Evolutionary conservation across 2,888 invertebrate species (phyloP).

Genomic region (Apoda limacodes): DNA sequence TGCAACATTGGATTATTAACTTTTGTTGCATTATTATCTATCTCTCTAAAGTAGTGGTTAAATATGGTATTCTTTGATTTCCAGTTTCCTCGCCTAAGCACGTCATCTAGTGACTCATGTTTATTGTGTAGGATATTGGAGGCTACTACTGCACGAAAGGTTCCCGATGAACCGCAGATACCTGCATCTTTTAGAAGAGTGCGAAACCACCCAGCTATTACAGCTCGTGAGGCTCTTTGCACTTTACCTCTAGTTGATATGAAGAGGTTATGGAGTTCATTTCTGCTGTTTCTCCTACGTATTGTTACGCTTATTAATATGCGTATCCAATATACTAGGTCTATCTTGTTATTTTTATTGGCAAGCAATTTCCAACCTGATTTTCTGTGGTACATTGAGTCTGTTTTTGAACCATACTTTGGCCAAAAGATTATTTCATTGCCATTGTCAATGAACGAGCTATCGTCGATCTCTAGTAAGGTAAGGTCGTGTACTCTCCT

Average conservation of each 20-base stretch:
- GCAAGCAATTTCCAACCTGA: slow-evolving; percentile 13
- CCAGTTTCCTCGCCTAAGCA: too few relatives aligned
- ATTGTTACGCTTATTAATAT: slow-evolving; percentile 1
- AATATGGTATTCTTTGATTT: too few relatives aligned
- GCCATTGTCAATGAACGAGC: too few relatives aligned
- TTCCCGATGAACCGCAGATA: too few relatives aligned
- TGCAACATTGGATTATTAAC: too few relatives aligned
- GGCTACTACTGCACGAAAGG: too few relatives aligned
- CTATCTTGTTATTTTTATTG: slow-evolving; percentile 4
- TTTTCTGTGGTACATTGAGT: slow-evolving; percentile 13
- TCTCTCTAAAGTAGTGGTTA: too few relatives aligned
- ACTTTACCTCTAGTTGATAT: slow-evolving; percentile 6
- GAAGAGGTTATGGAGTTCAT: slow-evolving; percentile 5
- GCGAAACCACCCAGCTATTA: slow-evolving; percentile 10
- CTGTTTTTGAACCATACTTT: slow-evolving; percentile 20
- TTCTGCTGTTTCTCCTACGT: slow-evolving; percentile 2
- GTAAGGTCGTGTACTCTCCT: slow-evolving; percentile 22
- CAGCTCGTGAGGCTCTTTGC: slow-evolving; percentile 8
- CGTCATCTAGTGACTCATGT: too few relatives aligned
- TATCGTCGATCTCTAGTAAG: slow-evolving; percentile 9
- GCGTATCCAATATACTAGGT: slow-evolving; percentile 8
- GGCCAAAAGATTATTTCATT: slow-evolving; percentile 14
- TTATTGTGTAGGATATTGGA: too few relatives aligned
- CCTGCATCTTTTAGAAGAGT: too few relatives aligned
- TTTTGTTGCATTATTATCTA: too few relatives aligned